Conservation (phyloP, 2,888 invertebrate species). For the Drosophila niveifrons region DNA sequence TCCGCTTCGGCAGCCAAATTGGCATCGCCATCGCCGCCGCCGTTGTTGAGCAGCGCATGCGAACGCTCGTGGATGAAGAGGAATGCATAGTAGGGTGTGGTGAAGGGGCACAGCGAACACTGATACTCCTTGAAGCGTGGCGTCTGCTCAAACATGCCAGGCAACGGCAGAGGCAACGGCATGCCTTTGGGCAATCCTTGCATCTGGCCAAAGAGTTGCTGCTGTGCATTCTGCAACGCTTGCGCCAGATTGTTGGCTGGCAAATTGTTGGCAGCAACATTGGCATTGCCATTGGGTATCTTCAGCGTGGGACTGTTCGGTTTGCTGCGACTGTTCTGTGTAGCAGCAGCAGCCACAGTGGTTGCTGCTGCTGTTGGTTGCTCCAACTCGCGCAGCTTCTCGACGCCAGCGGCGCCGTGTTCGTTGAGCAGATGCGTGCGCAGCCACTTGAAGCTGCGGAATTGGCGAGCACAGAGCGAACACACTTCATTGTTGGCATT, state of each 20-base stretch:
- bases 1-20: conserved; percentile 47
- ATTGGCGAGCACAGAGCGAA: conserved; percentile 93
- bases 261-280: conserved; percentile 59
- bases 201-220: conserved; percentile 80
- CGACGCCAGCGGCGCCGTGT: conserved; percentile 89
- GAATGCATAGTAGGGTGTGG: conserved; percentile 95
- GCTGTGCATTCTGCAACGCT: conserved; percentile 81
- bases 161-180: conserved; percentile 63
- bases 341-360: background rate
- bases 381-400: conserved; percentile 84
- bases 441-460: conserved; percentile 94
- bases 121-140: conserved; percentile 90
- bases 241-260: conserved; percentile 83
- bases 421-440: conserved; percentile 94
- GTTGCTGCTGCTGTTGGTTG: conserved; percentile 11
- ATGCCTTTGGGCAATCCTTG: conserved; percentile 78
- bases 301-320: conserved; percentile 84
- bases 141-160: conserved; percentile 80
- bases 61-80: conserved; percentile 96
- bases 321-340: conserved; percentile 62
- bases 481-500: conserved; percentile 91
- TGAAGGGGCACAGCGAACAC: conserved; percentile 95
- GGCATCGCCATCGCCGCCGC: conserved; percentile 33
- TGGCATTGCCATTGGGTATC: conserved; percentile 84
- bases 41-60: conserved; percentile 86